Conservation (phyloP, 2,113 vertebrate species). For the Gymnobelideus leadbeateri region DNA sequence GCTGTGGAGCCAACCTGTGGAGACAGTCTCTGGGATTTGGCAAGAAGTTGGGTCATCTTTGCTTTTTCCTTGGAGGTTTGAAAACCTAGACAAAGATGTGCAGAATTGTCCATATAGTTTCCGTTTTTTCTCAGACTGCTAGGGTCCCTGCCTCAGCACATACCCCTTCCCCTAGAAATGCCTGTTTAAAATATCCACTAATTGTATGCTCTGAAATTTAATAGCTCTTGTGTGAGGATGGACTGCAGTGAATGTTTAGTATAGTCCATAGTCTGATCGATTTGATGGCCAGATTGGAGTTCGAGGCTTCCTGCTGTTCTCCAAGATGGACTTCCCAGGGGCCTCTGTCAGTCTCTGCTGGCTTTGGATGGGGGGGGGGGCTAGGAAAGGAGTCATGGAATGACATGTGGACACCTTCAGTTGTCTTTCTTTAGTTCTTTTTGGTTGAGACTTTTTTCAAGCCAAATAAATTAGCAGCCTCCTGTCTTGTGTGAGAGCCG, state of each 20-base stretch:
- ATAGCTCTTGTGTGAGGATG: neutral
- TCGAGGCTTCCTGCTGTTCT: neutral
- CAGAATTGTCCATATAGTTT: neutral
- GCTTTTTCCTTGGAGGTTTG: neutral
- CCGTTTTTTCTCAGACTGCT: neutral
- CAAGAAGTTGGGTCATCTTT: neutral
- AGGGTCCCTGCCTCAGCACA: neutral
- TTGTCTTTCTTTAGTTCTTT: neutral
- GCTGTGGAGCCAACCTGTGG: neutral
- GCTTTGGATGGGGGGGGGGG: neutral
- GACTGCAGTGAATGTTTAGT: neutral
- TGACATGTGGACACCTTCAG: neutral
- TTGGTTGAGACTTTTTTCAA: neutral
- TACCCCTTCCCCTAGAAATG: neutral
- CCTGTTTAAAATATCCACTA: neutral
- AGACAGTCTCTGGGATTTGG: neutral
- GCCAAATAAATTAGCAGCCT: neutral
- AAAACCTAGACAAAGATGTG: neutral
- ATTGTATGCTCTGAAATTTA: neutral
- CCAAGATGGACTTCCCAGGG: neutral
- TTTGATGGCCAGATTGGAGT: neutral
- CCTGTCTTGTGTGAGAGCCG: neutral
- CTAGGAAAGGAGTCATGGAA: neutral
- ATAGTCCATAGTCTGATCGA: neutral
- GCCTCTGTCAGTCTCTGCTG: neutral